Conservation (phyloP, 2,113 vertebrate genomes). For the Paradisaea rubra region DNA sequence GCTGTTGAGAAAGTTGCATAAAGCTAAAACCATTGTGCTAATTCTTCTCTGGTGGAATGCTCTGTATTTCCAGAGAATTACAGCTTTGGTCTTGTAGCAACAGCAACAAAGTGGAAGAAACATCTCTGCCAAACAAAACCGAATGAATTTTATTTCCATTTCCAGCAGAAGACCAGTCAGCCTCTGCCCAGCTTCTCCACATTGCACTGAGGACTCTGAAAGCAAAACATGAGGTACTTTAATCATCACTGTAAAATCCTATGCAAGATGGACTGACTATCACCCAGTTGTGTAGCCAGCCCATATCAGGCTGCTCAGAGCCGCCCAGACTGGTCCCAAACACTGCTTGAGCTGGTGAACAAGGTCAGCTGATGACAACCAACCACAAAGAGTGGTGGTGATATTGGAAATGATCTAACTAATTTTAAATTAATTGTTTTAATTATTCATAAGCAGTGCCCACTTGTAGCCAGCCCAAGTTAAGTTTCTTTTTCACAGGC, state of each 20-base stretch:
- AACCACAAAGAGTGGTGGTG: background rate
- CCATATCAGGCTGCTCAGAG: background rate
- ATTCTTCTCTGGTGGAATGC: background rate
- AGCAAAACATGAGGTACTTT: background rate
- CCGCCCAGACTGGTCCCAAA: background rate
- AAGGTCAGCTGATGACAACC: background rate
- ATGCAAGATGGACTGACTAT: background rate
- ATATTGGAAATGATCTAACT: background rate
- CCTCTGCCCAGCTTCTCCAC: background rate
- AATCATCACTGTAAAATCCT: background rate
- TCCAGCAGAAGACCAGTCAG: background rate
- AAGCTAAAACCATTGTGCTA: conserved; percentile 8
- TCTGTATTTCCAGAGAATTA: background rate
- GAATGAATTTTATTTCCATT: background rate
- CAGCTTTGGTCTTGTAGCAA: background rate
- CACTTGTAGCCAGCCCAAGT: background rate
- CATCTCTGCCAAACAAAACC: background rate
- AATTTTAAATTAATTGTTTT: background rate
- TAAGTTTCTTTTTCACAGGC: background rate
- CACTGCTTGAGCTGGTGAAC: background rate
- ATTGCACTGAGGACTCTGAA: background rate
- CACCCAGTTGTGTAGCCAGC: rapidly evolving
- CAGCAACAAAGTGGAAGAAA: background rate
- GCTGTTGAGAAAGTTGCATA: background rate
- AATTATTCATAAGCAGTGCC: background rate